Evolutionary conservation across 2,888 invertebrate species (phyloP), one percentile per base, ranked within the genome.

Genomic region (Drosophila subsilvestris): DNA sequence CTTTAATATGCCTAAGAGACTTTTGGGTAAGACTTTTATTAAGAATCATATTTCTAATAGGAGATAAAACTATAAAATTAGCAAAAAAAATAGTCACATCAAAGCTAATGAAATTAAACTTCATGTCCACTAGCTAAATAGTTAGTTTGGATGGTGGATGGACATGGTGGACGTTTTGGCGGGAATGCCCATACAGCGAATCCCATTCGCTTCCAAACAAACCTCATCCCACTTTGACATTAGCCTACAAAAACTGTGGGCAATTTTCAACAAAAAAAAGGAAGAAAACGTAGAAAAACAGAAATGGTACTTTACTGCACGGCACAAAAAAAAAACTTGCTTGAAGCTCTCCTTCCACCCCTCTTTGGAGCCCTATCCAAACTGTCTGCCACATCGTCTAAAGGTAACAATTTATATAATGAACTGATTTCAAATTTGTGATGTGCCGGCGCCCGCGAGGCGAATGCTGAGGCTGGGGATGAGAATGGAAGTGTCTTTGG

Each of bases 341-440:
- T 60, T 75, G 78, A 63, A 79, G 67, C 58, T 25, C 54, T 55
- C 22, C n/a, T n/a, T 49, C 42, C 22, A n/a, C 20, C 48, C 44
- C n/a, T 50, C 8, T 1, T 7, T n/a, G 37, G 37, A 2, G 37
- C 37, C 37, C 37, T 22, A 45, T 42, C 50, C 58, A 57, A 69
- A 69, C 62, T 86, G 85, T 80, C 88, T 87, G 81, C 79, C 81
- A 84, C 73, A 79, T 65, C 42, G 83, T 86, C 83, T 79, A 86
- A 83, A 83, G 87, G 87, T 86, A 86, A 83, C 87, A 84, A 83
- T 83, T 83, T 83, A 81, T 83, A 84, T 86, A 83, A 83, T 83
- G 87, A 86, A 83, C 83, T 88, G 88, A 83, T 84, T 83, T 84
- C 81, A 88, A 84, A 88, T 86, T 86, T 84, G 78, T 85, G 83